A percentile compares a stretch with the other conserved stretches of the same genome.
Conservation (phyloP, 2,797 vertebrate genomes). For the Malurus splendens region DNA sequence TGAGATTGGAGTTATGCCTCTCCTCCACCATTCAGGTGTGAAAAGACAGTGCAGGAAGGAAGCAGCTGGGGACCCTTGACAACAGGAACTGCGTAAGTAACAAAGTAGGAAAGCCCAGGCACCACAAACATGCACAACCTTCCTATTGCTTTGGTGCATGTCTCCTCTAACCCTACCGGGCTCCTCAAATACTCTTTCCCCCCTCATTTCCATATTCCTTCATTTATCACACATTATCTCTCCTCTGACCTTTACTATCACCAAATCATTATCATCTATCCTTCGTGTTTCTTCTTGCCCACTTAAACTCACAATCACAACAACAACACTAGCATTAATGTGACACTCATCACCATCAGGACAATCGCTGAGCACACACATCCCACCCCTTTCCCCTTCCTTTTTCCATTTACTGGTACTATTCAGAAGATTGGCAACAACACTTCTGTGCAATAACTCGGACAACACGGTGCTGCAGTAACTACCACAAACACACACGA, state of each 20-base stretch:
- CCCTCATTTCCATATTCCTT: not conserved
- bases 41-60: not conserved
- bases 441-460: not conserved
- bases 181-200: not conserved
- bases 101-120: not conserved
- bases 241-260: not conserved
- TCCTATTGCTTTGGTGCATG: not conserved
- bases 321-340: fast-evolving
- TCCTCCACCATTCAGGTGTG: not conserved
- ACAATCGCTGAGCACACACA: not conserved
- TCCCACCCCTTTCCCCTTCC: not conserved
- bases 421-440: not conserved
- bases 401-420: not conserved
- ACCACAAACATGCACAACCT: fast-evolving
- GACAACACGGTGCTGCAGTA: not conserved
- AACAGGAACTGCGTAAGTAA: not conserved
- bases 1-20: not conserved
- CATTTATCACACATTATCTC: not conserved
- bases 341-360: not conserved
- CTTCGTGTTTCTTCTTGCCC: not conserved
- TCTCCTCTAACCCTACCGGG: not conserved
- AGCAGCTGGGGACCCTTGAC: not conserved
- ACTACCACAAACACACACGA: not conserved
- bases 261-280: not conserved
- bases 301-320: not conserved